Evolutionary conservation across 2,888 invertebrate species (phyloP), one percentile per base, ranked within the genome.

Genomic region (Cephus sareptanus): DNA sequence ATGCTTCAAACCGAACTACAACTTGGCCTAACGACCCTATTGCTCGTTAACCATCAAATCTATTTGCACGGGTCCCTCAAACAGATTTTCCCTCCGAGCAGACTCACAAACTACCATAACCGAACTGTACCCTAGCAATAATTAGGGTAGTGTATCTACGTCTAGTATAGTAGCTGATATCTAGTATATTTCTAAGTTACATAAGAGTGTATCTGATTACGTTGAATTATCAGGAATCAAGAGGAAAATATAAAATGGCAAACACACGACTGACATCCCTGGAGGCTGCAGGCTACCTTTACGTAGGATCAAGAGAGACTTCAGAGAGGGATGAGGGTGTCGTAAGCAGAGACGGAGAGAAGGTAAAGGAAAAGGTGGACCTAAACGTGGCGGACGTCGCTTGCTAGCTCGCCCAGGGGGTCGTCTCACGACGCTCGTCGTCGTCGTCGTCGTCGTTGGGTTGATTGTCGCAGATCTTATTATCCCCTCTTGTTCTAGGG

Each of bases 401-500:
- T 81, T 83, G 85, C 84, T 83, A 79, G 81, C 85, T 88, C 85
- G 86, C 86, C 86, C 84, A 81, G 86, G 88, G 87, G 87, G 84
- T 86, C 81, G 85, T 81, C 81, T 84, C 82, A 81, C 83, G 80
- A 76, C 82, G 79, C 81, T 80, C 82, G 11, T 37, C 74, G 76
- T 73, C 77, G 74, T 40, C 73, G 75, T 73, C 79, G 74, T 71
- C 83, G 84, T 82, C 84, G 84, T 85, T 80, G 82, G 85, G 88
- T 89, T 90, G 90, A 90, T 90, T 90, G 90, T 90, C 89, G 89
- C 85, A 89, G 90, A 90, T 90, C 90, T 90, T 90, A 90, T 90
- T 90, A 90, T 89, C 90, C 89, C 90, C 87, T 79, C 87, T 85
- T 83, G 85, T 82, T 84, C 83, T 84, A 84, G 83, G 84, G 85